Base-by-base conservation (phyloP, 2,113 vertebrate genomes). In the Lethenteron reissneri region DNA sequence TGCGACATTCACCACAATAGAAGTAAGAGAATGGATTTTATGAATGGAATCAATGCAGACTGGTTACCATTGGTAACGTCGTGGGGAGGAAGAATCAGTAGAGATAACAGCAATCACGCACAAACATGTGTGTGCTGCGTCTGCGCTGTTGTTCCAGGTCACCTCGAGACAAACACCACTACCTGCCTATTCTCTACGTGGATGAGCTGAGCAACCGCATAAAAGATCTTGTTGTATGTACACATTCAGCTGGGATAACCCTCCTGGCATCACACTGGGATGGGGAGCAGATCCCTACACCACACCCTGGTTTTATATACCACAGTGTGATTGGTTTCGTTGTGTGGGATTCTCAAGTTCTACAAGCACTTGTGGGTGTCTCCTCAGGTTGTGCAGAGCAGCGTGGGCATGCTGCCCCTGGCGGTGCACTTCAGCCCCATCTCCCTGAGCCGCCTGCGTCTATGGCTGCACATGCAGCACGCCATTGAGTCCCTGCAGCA, bases 391-490 rank as follows among this genome's bases (percentile, higher is more conserved):
- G 92, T 99, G 77, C 95, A 92, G 80, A 83, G 83, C 74, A 92
- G 87, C 62, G 85, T 83, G 62, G 79, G 77, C 2, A 87, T 91
- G 72, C 82, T 97, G 70, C 89, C 90, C 14, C 86, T 99, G 72
- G 94, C 86, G 14, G 85, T 99, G 75, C 84, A 83, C 1, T 97
- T 96, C 8, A 89, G 92, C 78, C 84, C 86, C 78, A 96, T 99
- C 80, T 95, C 91, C 2, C 82, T 99, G 76, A 91, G 92, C 13
- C 86, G 86, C 71, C 85, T 99, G 8, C 76, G 94, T 41, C 91
- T 99, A 81, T 99, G 92, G 94, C 92, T 95, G 77, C 94, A 97
- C 78, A 97, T 99, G 94, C 92, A 99, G 81, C 92, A 97, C 2
- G 94, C 94, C 0, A 88, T 99, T 21, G 88, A 83, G 74, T 92